Base-by-base conservation (phyloP, 53 echinoderm and acorn worm genomes). In the Pentamera pediparva region DNA sequence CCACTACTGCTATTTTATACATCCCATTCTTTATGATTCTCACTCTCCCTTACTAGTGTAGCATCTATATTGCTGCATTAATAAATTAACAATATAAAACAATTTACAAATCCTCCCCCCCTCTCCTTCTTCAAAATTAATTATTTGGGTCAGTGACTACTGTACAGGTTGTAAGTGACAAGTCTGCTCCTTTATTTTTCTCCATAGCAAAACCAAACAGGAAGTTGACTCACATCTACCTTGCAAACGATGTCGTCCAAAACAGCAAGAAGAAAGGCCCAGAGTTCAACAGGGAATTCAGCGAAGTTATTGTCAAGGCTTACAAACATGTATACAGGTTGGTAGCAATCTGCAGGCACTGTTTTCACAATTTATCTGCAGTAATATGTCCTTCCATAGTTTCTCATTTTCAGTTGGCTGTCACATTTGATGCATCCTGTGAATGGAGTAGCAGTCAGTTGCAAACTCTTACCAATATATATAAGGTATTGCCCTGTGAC, bases 221-320 rank as follows among this genome's bases (percentile, higher is more conserved):
- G 15, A 98, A 98, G 48, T 57, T 98, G 41, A 77, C 85, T 10
- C 89, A 91, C 76, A 76, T 98, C 18, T 98, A 98, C 59, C 86
- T 98, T 8, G 87, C 90, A 26, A 98, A 98, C 81, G 98, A 98
- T 84, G 84, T 98, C 3, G 90, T 98, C 0, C 98, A 98, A 62
- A 98, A 98, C 65, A 88, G 98, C 81, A 98, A 98, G 80, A 91
- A 87, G 73, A 98, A 98, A 75, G 98, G 91, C 19, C 80, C 80
- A 37, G 91, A 98, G 55, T 98, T 88, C 69, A 91, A 84, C 56
- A 88, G 78, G 40, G 91, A 88, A 41, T 98, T 89, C 70, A 73
- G 77, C 26, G 75, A 56, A 29, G 82, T 88, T 17, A 88, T 98
- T 53, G 88, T 88, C n/a, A 62, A 77, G 19, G 88, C 91, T n/a